phyloP scores from a whole-genome alignment of 2,113 vertebrate genomes.

The Thalassarche chlororhynchos region DNA sequence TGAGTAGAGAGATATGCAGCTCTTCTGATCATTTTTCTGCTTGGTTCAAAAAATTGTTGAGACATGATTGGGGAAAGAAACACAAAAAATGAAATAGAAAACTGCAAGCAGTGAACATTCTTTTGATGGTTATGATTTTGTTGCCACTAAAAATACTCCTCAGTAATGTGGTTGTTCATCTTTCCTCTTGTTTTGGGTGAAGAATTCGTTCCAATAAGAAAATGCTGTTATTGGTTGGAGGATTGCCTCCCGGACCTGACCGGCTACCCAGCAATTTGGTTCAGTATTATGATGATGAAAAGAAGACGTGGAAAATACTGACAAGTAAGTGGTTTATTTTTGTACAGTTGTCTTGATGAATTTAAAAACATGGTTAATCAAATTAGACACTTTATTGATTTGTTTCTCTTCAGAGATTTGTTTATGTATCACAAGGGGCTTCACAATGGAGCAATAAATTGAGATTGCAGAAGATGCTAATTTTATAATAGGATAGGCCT shows the following conservation, averaged over 20 bases:
- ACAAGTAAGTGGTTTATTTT: constrained; percentile 90
- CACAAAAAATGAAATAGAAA: constrained; percentile 78
- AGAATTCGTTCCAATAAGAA: constrained; percentile 99
- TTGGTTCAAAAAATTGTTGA: constrained; percentile 80
- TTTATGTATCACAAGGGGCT: constrained; percentile 69
- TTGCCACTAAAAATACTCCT: constrained; percentile 77
- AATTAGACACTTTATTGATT: constrained; percentile 82
- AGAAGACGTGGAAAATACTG: constrained; percentile 99
- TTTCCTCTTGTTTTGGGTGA: constrained; percentile 87
- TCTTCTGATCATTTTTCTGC: constrained; percentile 81
- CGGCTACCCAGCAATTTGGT: constrained; percentile 99
- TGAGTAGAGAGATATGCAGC: constrained; percentile 74
- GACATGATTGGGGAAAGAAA: constrained; percentile 77
- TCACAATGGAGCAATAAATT: constrained; percentile 75
- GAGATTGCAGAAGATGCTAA: constrained; percentile 69
- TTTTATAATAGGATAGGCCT: constrained; percentile 59
- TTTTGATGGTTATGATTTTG: constrained; percentile 79
- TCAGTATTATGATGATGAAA: constrained; percentile 99
- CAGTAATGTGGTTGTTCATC: constrained; percentile 78
- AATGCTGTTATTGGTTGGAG: constrained; percentile 96
- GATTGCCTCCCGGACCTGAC: constrained; percentile 97
- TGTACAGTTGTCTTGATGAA: constrained; percentile 71
- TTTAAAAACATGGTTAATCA: constrained; percentile 77
- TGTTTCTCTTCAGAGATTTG: constrained; percentile 76
- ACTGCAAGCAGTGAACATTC: constrained; percentile 77